Evolutionary conservation across 2,113 vertebrate genomes (phyloP).

Genomic region (Bos javanicus): DNA sequence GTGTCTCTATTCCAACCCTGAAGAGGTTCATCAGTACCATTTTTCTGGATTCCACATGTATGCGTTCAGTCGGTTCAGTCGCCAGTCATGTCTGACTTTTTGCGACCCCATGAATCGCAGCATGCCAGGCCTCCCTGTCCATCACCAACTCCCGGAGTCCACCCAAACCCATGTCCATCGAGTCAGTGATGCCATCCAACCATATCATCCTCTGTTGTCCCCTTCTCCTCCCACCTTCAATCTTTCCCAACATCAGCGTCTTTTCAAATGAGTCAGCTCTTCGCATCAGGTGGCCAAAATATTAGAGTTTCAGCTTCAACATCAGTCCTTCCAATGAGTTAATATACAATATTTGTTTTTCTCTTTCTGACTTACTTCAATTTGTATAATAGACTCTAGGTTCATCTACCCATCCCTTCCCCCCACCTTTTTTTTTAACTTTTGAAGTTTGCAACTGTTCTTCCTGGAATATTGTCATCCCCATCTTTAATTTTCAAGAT

Average conservation of each 20-base stretch:
- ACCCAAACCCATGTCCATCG: too few relatives aligned
- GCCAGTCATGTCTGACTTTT: accelerated
- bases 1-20: neutral
- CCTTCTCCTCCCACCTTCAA: too few relatives aligned
- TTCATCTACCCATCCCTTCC: neutral
- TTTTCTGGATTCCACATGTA: neutral
- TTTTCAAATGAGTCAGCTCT: too few relatives aligned
- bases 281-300: too few relatives aligned
- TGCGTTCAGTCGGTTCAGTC: neutral
- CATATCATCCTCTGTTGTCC: too few relatives aligned
- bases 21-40: neutral
- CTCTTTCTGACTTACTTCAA: neutral
- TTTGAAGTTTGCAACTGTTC: neutral
- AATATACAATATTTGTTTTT: neutral
- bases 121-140: too few relatives aligned
- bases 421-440: neutral
- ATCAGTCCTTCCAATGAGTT: neutral
- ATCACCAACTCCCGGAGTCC: too few relatives aligned
- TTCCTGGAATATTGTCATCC: neutral
- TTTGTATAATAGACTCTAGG: neutral
- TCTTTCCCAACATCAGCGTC: too few relatives aligned
- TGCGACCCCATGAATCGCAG: accelerated
- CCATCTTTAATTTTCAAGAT: neutral
- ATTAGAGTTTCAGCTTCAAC: too few relatives aligned
- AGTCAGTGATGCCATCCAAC: too few relatives aligned